These are phyloP conservation scores for Herminia tarsipennalis DNA, from an alignment of 2,888 invertebrate species.

Conservation along the genomic window DNA sequence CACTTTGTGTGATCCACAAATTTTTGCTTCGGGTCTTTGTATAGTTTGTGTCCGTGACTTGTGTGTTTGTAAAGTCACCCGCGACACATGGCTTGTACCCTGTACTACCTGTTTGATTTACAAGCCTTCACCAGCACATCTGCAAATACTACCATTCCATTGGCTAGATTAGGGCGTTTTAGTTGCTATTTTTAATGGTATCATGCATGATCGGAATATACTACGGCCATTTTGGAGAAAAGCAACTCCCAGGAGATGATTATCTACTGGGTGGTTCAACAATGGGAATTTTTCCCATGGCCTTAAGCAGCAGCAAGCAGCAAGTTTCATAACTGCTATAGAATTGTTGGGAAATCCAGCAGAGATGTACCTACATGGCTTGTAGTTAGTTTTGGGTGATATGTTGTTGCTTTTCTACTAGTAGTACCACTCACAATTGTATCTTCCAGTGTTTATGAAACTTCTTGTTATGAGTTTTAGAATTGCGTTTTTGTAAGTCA, in stretches of 20 bases:
- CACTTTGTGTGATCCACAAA: no score
- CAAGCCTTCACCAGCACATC: no score
- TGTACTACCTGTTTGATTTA: no score
- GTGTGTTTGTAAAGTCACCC: no score
- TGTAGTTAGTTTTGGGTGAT: slow-evolving; percentile 96
- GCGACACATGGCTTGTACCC: no score
- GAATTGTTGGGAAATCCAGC: slow-evolving; percentile 96
- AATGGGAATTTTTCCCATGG: slow-evolving; percentile 95
- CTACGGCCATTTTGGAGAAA: slow-evolving; percentile 92
- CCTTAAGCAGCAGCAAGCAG: slow-evolving; percentile 94
- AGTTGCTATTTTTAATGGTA: slow-evolving; percentile 89
- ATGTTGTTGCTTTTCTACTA: slow-evolving; percentile 90
- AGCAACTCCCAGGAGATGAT: slow-evolving; percentile 89
- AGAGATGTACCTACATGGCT: slow-evolving; percentile 95
- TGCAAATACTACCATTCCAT: no score
- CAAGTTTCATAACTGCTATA: slow-evolving; percentile 96
- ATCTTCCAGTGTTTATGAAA: slow-evolving; percentile 94
- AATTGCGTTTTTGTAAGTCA: slow-evolving; percentile 84
- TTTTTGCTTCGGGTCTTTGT: no score
- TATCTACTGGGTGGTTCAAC: slow-evolving; percentile 93
- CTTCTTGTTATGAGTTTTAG: slow-evolving; percentile 92
- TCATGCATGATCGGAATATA: slow-evolving; percentile 94
- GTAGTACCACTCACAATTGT: slow-evolving; percentile 92
- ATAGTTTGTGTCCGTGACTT: no score
- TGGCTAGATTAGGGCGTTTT: slow-evolving; percentile 93